A percentile compares a stretch with the other conserved stretches of the same genome.
Conservation (phyloP, 2,797 vertebrate genomes). For the Hippoglossus hippoglossus region DNA sequence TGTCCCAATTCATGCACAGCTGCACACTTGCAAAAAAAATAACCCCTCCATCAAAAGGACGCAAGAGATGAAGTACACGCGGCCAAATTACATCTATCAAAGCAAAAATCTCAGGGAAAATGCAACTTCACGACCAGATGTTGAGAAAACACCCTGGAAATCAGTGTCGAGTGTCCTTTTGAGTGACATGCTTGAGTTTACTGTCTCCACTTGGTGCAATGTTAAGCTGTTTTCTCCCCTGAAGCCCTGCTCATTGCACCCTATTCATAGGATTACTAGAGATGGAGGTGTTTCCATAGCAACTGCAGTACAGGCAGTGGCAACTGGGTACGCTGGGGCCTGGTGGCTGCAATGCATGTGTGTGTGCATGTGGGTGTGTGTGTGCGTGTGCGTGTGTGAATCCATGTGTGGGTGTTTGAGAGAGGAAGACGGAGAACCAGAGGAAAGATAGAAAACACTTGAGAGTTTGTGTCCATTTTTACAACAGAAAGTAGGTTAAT, state of each 20-base stretch:
- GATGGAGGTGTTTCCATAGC: slow-evolving; percentile 82
- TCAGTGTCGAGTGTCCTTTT: slow-evolving; percentile 50
- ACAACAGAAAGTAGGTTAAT: slow-evolving; percentile 26
- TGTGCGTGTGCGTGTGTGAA: no score
- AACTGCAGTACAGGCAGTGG: slow-evolving; percentile 71
- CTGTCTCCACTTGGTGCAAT: slow-evolving; percentile 72
- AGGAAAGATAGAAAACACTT: slow-evolving; percentile 15
- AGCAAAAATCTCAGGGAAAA: no score
- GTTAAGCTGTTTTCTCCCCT: slow-evolving; percentile 69
- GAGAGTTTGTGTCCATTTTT: slow-evolving; percentile 36
- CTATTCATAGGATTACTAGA: slow-evolving; percentile 80
- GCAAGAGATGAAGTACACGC: no score
- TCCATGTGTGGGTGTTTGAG: slow-evolving; percentile 32
- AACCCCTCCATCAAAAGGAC: no score
- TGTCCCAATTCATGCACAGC: no score
- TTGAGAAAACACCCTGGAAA: not conserved
- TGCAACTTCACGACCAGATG: slow-evolving; percentile 11
- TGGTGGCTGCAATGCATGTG: slow-evolving; percentile 47
- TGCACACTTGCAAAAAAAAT: not conserved
- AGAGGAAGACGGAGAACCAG: slow-evolving; percentile 6
- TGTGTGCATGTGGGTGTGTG: slow-evolving; percentile 31
- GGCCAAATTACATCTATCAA: no score
- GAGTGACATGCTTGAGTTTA: slow-evolving; percentile 59
- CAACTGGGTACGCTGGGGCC: slow-evolving; percentile 55
- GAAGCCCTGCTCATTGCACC: slow-evolving; percentile 74